Base-by-base conservation (phyloP, 2,888 invertebrate species). In the Ophion ellenae region DNA sequence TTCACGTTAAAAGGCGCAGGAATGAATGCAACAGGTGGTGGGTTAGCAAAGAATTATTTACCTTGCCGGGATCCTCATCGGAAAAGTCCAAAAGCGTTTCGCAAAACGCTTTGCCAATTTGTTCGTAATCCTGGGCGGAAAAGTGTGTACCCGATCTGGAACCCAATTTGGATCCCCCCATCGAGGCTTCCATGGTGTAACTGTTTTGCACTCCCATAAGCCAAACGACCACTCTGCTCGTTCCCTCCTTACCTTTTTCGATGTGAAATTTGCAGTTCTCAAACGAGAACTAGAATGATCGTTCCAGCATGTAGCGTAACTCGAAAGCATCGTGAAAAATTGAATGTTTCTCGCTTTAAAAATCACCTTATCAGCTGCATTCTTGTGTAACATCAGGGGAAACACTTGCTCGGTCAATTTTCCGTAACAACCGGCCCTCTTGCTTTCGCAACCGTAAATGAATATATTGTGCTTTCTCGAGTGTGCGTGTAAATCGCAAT, bases 401-500 rank as follows among this genome's bases (percentile, higher is more conserved):
- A 99, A 99, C 71, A 99, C 97, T 95, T 99, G 98, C 93, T 99
- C 99, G 87, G 97, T 96, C 76, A 99, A 95, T 91, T 97, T 96
- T 93, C 96, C 96, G 74, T 97, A 97, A 20, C 96, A 95, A 89
- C 96, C 96, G 6, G 92, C 90, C 91, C 97, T 96, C 91, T 97
- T 96, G 94, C 97, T 97, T 95, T 98, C 98, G 94, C 99, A 99
- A 89, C 99, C 99, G 93, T 99, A 99, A 92, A 99, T 97, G 94
- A 99, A 99, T 91, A 99, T 97, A 94, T 99, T 99, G 94, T 99
- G 98, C 93, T 97, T 97, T 88, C 99, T 95, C 36, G 99, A 99
- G 95, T 99, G 99, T 57, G 98, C 98, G 94, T 99, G 99, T 90
- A 98, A 96, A 95, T 99, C 99, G 93, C 98, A 97, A 94, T 98